Conservation (phyloP, 2,797 vertebrate genomes). For the Pseudomugil tenellus region DNA sequence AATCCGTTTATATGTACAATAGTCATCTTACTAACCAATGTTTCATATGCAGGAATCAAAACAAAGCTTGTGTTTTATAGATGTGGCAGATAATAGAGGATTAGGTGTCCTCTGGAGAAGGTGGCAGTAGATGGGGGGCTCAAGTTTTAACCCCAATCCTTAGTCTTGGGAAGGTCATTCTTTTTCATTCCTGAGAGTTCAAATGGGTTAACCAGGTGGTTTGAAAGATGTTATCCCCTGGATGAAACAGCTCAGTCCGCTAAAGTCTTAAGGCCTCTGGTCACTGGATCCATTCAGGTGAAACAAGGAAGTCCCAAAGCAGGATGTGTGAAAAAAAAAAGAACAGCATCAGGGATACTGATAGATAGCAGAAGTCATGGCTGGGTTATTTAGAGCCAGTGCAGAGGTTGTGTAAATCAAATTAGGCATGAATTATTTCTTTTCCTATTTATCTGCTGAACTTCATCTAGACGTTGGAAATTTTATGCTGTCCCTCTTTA, state of each 20-base stretch:
- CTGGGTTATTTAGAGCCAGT: constrained; percentile 2
- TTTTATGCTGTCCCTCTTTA: background rate
- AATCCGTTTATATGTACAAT: background rate
- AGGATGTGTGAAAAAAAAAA: constrained; percentile 6
- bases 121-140: background rate
- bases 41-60: background rate
- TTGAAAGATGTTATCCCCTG: constrained; percentile 14
- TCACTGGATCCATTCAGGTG: constrained; percentile 7
- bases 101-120: background rate
- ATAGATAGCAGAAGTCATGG: background rate
- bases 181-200: constrained; percentile 12
- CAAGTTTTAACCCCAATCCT: background rate
- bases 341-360: constrained; percentile 3
- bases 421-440: constrained; percentile 11
- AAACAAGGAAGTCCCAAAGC: background rate
- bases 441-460: constrained; percentile 11
- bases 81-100: background rate
- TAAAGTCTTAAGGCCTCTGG: constrained; percentile 5
- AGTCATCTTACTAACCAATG: no score
- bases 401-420: constrained; percentile 15
- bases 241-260: background rate
- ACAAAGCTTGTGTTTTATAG: background rate
- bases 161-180: background rate
- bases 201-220: background rate
- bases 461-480: background rate